Percentiles rank a stretch among this genome's conserved stretches.
These are phyloP conservation scores for Labroides dimidiatus DNA, from an alignment of 2,797 vertebrate species.

Conservation along the genomic window DNA sequence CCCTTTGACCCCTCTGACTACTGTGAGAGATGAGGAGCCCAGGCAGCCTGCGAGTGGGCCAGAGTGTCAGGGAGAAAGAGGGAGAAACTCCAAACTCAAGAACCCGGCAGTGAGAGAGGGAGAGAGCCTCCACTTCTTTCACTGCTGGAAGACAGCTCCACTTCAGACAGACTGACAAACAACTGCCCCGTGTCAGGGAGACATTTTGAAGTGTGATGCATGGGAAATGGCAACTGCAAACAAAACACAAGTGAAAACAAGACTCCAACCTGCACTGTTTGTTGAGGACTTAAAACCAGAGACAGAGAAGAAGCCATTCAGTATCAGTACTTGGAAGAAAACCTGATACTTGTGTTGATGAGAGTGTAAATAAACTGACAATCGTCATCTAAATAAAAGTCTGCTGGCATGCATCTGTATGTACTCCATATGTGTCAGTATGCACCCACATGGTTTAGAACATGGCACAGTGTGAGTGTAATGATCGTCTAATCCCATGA, in stretches of 20 bases:
- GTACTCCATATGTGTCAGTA: conserved; percentile 28
- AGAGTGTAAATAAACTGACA: conserved; percentile 1
- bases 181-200: conserved; percentile 72
- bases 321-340: conserved; percentile 23
- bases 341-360: not conserved
- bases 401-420: conserved; percentile 24
- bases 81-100: conserved; percentile 11
- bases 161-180: conserved; percentile 84
- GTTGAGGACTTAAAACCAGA: conserved; percentile 38
- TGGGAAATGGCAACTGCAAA: conserved; percentile 67
- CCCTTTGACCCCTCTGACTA: conserved; percentile 83
- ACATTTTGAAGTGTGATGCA: conserved; percentile 75
- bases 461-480: conserved; percentile 74
- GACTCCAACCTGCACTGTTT: conserved; percentile 47
- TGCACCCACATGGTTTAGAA: conserved; percentile 62
- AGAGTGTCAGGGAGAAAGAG: conserved; percentile 60
- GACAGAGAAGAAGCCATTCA: conserved; percentile 17
- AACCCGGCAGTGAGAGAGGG: conserved; percentile 5
- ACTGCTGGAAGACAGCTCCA: conserved; percentile 76
- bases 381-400: conserved; percentile 10
- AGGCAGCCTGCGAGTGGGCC: conserved; percentile 72
- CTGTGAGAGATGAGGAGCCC: conserved; percentile 82
- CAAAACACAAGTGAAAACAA: conserved; percentile 63
- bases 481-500: conserved; percentile 77
- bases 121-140: conserved; percentile 63